Base-by-base conservation (phyloP, 2,113 vertebrate species). In the Elaphurus davidianus region DNA sequence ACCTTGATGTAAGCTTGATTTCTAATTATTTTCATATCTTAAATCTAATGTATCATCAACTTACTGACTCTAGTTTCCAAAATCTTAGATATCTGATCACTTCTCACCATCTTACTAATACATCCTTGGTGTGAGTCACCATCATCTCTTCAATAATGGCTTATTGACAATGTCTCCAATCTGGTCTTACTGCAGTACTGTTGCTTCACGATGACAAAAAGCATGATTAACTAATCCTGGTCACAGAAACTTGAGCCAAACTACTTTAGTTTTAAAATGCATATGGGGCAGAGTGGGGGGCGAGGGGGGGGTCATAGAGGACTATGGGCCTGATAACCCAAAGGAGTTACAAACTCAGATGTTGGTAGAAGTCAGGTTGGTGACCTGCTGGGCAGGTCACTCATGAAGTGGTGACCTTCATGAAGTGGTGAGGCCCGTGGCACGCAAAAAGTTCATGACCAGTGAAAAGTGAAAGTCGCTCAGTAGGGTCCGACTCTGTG, bases 241-340 rank as follows among this genome's bases (percentile, higher is more conserved):
- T 5, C 59, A 11, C 10, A 96, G 17, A 92, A 67, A 91, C 23
- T 88, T 60, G 36, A 71, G 11, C 36, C 33, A 97, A 96, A 89
- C 71, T 91, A 89, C 78, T 89, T 91, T 81, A 86, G 23, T 81
- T 91, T 71, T 45, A 94, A 82, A 85, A 94, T 81, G 13, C 28
- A 76, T 25, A 14, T 7, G 13, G 25, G 19, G 5, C 7, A 43
- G 60, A 33, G 8, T 25, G 60, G 62, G 23, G 60, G 13, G 45
- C 12, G 19, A 55, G 62, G 23, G 60, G 13, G 45, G 12, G 19
- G 12, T 28, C 60, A 1, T 43, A 1, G 50, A 96, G 14, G 17
- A 16, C 54, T 59, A 3, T 21, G 43, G 84, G 25, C 6, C 23
- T 67, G 40, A n/a, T 57, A 36, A 81, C 14, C 16, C 6, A 86